Percentiles rank a stretch among this genome's conserved stretches.
Conservation (phyloP, 2,797 vertebrate species). For the Phrynocephalus guinanensis region DNA sequence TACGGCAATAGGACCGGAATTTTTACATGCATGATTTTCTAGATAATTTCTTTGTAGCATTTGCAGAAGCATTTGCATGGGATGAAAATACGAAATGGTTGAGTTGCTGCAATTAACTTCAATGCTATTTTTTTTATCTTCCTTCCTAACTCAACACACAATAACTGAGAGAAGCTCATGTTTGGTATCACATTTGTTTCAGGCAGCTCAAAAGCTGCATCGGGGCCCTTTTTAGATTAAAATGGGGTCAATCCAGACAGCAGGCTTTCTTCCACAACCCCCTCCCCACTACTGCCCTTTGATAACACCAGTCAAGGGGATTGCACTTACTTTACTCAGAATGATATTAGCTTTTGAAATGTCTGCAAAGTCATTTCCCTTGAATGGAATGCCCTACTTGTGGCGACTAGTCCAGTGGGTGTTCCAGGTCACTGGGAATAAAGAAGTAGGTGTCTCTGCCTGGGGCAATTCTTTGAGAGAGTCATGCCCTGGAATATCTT, state of each 20-base stretch:
- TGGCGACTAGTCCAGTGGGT: neutral
- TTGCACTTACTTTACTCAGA: slow-evolving; percentile 24
- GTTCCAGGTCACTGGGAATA: slow-evolving; percentile 26
- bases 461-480: neutral
- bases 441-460: neutral
- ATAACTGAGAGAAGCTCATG: neutral
- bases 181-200: slow-evolving; percentile 5
- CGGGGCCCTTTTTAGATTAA: slow-evolving; percentile 1
- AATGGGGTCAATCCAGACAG: slow-evolving; percentile 37
- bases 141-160: slow-evolving; percentile 24
- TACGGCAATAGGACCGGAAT: neutral
- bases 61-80: neutral
- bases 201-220: slow-evolving; percentile 7
- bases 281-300: neutral
- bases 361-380: slow-evolving; percentile 18
- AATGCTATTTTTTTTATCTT: neutral
- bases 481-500: neutral
- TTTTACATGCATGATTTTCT: slow-evolving; percentile 5
- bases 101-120: slow-evolving; percentile 26
- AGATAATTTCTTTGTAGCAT: slow-evolving; percentile 19
- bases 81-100: slow-evolving; percentile 21
- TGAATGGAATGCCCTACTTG: slow-evolving; percentile 26
- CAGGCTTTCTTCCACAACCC: slow-evolving; percentile 11
- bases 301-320: slow-evolving; percentile 22
- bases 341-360: slow-evolving; percentile 25